Conservation (phyloP, 2,113 vertebrate genomes). For the Ammodytes marinus region DNA sequence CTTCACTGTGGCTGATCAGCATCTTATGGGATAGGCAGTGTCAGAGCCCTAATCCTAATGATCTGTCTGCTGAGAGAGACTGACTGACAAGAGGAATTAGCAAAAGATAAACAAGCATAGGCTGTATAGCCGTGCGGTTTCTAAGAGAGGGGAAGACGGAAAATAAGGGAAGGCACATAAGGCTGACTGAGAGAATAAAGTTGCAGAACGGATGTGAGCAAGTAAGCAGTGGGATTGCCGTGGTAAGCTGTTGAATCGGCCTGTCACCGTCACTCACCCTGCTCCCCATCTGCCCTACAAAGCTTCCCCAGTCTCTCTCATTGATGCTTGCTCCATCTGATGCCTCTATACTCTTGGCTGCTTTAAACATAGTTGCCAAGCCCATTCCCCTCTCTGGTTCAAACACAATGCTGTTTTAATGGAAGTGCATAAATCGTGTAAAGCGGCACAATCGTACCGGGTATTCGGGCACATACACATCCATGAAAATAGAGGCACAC, state of each 20-base stretch:
- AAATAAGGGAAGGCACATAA: conserved; percentile 39
- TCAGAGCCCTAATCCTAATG: conserved; percentile 78
- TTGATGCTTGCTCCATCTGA: conserved; percentile 39
- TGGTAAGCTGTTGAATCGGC: conserved; percentile 55
- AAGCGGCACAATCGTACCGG: neutral
- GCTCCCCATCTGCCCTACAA: conserved; percentile 43
- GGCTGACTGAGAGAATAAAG: conserved; percentile 39
- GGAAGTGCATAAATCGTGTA: neutral
- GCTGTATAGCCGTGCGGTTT: conserved; percentile 1
- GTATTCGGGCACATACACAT: neutral
- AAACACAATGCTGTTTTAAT: neutral
- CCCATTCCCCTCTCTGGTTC: neutral
- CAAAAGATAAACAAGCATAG: conserved; percentile 74
- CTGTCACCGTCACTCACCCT: conserved; percentile 51
- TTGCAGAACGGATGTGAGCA: conserved; percentile 23
- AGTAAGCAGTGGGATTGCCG: conserved; percentile 47
- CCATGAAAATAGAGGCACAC: neutral
- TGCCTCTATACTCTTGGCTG: conserved; percentile 16
- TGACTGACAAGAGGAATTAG: conserved; percentile 73
- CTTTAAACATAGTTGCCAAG: conserved; percentile 29
- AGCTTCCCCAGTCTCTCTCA: conserved; percentile 33
- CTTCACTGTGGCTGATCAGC: conserved; percentile 68
- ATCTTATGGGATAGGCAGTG: conserved; percentile 70
- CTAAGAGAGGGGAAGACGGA: conserved; percentile 30
- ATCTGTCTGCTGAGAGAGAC: conserved; percentile 70